Base-by-base conservation (phyloP, 2,888 invertebrate species). In the Escarpia spicata region DNA sequence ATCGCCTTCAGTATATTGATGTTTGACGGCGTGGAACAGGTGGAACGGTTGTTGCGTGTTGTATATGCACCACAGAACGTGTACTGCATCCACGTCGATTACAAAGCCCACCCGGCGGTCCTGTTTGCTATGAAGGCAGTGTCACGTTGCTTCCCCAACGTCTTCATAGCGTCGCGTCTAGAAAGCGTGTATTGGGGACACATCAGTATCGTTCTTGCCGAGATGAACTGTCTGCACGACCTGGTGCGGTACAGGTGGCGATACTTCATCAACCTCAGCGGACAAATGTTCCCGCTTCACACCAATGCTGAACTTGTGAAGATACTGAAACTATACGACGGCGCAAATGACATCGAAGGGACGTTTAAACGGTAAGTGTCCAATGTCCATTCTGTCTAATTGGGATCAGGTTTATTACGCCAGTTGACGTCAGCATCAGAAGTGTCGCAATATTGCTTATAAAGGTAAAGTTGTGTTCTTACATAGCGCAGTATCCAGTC, bases 31-130 rank as follows among this genome's bases (percentile, higher is more conserved):
- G 94, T 95, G 0, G 94, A 95, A 75, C 95, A 96, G 93, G 94
- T 95, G 1, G 95, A 95, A 92, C 93, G 95, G 37, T 94, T 96
- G 12, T 93, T 96, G 44, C 93, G 95, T 10, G 95, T 95, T 9
- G 95, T 96, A 43, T 96, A 96, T 92, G 93, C 94, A 92, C 95
- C 95, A 0, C 95, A 95, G 31, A 96, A 96, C 93, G 92, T 94
- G n/a, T 96, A 96, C 93, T 96, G 96, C 93, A 92, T 96, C 31
- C 96, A 96, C 93, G 94, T 96, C 12, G 96, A 96, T 93, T 93
- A 93, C 8, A 95, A 95, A 92, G 94, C 95, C 3, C n/a, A 92
- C 6, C 43, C 92, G 1, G 92, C 89, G 8, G 92, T 95, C 26
- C 94, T 95, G n/a, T 91, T 93, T 6, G 94, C 95, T 31, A 94